Evolutionary conservation across 2,113 vertebrate genomes (phyloP).

Genomic region (Manacus vitellinus): DNA sequence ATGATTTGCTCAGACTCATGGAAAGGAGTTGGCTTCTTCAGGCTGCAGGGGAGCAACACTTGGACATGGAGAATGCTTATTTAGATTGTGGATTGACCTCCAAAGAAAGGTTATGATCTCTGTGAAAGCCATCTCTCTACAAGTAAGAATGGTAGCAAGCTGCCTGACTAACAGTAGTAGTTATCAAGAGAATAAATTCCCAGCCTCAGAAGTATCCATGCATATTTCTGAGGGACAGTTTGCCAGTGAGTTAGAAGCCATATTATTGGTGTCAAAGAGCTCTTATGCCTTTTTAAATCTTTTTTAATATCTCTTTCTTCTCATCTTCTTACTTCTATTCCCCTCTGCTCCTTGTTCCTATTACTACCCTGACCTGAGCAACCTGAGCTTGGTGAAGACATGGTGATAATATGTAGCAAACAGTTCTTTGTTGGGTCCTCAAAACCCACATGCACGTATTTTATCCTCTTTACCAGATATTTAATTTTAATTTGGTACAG

Average conservation of each 20-base stretch:
- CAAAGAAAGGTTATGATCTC: neutral
- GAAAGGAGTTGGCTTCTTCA: neutral
- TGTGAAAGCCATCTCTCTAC: neutral
- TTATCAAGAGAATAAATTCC: neutral
- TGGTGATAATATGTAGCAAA: fast-evolving
- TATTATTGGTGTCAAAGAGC: neutral
- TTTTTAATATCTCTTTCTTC: neutral
- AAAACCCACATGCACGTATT: neutral
- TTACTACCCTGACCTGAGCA: neutral
- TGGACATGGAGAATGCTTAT: neutral
- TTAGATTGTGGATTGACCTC: neutral
- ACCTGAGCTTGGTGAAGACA: neutral
- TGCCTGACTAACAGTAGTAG: neutral
- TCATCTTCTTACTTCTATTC: neutral
- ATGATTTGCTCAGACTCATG: neutral
- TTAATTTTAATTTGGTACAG: neutral
- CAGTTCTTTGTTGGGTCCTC: neutral
- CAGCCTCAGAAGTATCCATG: neutral
- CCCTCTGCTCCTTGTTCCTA: neutral
- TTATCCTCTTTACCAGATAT: neutral
- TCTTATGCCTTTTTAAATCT: neutral
- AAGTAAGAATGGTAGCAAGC: neutral
- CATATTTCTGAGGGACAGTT: neutral
- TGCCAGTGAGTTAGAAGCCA: neutral
- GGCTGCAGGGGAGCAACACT: neutral